Base-by-base conservation (phyloP, 2,888 invertebrate species). In the Leptinotarsa peninsularis region DNA sequence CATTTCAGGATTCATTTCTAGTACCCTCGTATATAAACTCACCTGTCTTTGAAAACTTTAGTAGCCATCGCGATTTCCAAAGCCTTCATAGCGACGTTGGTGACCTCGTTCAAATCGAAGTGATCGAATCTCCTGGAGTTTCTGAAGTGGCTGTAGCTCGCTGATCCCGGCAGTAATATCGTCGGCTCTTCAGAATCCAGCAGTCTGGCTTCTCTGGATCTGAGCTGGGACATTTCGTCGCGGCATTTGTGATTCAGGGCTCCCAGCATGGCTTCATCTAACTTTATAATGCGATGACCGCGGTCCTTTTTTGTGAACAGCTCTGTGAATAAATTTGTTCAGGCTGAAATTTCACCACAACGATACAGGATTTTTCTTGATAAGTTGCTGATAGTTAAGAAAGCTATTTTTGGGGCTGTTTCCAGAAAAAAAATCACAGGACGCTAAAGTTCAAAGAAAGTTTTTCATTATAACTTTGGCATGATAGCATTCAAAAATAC, bases 11-110 rank as follows among this genome's bases (percentile, higher is more conserved):
- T 1, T 18, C 2, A 5, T 10, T 18, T 54, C n/a, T 54, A 18
- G 10, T 18, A 54, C 13, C 10, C 54, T 13, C 18, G 13, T 54
- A 3, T 13, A 54, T 18, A 18, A 18, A 71, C 80, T 81, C 83
- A 89, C 89, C 89, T 88, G 76, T 90, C 87, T 75, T 89, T 89
- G 74, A 90, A 89, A 58, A 89, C 86, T 80, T 89, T 88, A 0
- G 89, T 90, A 0, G 91, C 90, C 27, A 91, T 85, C 2, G 90
- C 89, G 78, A 91, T 89, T 79, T 91, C 89, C 79, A 91, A 81
- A 1, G 91, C 91, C 74, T 86, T 87, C 75, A 88, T 87, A 0
- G 90, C 89, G 1, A 90, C 82, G 27, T 86, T 86, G 79, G 89
- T 87, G 15, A 89, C 89, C 63, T 89, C 87, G 1, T 84, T 78